Conservation (phyloP, 2,797 vertebrate genomes). For the Galago senegalensis region DNA sequence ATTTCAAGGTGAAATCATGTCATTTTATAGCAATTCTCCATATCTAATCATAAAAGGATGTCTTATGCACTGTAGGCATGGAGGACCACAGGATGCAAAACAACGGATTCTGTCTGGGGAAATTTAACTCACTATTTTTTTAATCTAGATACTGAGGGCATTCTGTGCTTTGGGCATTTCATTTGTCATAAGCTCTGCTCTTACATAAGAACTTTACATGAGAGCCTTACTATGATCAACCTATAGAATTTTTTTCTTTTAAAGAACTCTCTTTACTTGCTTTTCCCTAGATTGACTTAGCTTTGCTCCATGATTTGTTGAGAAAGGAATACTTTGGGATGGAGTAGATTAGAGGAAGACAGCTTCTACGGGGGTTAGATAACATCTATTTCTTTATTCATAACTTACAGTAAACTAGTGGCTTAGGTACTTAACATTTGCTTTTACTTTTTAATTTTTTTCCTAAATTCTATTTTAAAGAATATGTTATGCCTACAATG, state of each 20-base stretch:
- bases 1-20: constrained; percentile 35
- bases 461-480: neutral
- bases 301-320: neutral
- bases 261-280: neutral
- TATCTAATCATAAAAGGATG: neutral
- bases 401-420: neutral
- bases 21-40: neutral
- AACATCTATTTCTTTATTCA: neutral
- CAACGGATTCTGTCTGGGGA: neutral
- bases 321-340: neutral
- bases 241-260: neutral
- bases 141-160: neutral
- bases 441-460: neutral
- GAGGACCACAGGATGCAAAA: neutral
- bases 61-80: neutral
- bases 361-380: neutral
- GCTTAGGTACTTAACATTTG: neutral
- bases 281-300: neutral
- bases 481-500: neutral
- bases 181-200: neutral
- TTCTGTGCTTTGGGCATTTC: neutral
- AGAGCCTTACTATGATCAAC: neutral
- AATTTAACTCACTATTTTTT: neutral
- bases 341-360: neutral
- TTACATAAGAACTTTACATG: neutral